phyloP scores from a whole-genome alignment of 2,888 invertebrate species.

The Latrodectus hesperus region DNA sequence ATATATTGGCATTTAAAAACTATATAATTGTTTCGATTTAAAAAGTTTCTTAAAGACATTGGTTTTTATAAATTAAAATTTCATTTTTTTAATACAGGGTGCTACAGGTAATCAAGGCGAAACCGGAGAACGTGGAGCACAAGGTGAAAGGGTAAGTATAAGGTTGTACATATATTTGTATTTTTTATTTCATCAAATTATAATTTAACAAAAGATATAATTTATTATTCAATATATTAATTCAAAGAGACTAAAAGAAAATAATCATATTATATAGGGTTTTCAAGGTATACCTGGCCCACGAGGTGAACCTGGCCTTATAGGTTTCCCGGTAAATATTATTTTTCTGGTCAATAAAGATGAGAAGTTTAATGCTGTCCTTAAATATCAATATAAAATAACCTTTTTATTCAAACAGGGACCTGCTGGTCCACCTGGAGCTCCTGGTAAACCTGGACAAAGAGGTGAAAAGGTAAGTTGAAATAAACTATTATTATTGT shows the following conservation, averaged over 20 bases:
- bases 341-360: background rate
- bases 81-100: constrained; percentile 17
- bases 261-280: constrained; percentile 23
- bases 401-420: constrained; percentile 30
- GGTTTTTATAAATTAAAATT: no score
- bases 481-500: no score
- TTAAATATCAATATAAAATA: background rate
- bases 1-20: no score
- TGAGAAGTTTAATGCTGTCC: background rate
- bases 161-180: background rate
- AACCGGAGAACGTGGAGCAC: constrained; percentile 37
- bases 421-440: constrained; percentile 73
- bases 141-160: constrained; percentile 58
- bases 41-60: no score
- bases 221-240: background rate
- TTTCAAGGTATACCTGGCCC: constrained; percentile 56
- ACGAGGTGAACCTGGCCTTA: constrained; percentile 53
- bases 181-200: background rate
- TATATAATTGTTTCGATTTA: no score
- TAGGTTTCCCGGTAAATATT: constrained; percentile 64
- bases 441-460: constrained; percentile 72
- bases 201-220: background rate
- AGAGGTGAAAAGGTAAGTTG: constrained; percentile 66
- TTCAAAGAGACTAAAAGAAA: background rate
- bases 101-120: constrained; percentile 37